Conservation (phyloP, 2,113 vertebrate genomes). For the Sylvilagus bachmani region DNA sequence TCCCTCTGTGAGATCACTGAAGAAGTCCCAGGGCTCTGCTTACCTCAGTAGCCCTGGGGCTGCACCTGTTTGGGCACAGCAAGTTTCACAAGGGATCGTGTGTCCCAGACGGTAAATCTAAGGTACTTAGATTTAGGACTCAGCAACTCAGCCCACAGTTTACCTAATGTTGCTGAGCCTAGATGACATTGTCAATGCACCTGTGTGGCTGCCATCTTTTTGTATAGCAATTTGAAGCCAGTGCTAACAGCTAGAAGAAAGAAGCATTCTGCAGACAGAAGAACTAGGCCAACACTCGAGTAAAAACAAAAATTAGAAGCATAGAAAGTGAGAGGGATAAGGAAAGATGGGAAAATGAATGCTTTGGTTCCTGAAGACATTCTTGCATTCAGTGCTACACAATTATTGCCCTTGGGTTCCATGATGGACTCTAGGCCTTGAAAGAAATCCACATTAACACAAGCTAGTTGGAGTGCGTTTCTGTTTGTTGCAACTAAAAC, state of each 20-base stretch:
- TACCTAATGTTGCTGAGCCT: not conserved
- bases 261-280: not conserved
- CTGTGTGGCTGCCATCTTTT: not conserved
- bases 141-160: not conserved
- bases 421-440: not conserved
- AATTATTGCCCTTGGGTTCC: not conserved
- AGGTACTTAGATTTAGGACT: not conserved
- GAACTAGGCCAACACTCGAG: not conserved
- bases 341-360: not conserved
- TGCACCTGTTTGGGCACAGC: not conserved
- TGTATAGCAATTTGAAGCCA: not conserved
- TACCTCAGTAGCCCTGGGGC: not conserved
- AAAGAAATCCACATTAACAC: not conserved
- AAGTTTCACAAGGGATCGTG: not conserved
- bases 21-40: not conserved
- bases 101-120: not conserved
- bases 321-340: not conserved
- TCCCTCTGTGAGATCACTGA: constrained; percentile 18
- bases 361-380: not conserved
- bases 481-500: not conserved
- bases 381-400: not conserved
- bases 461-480: not conserved
- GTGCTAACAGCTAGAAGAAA: not conserved
- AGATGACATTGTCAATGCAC: not conserved
- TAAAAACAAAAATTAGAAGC: not conserved